Evolutionary conservation across 2,113 vertebrate species (phyloP), one percentile per base, ranked within the genome.

Genomic region (Onychostruthus taczanowskii): DNA sequence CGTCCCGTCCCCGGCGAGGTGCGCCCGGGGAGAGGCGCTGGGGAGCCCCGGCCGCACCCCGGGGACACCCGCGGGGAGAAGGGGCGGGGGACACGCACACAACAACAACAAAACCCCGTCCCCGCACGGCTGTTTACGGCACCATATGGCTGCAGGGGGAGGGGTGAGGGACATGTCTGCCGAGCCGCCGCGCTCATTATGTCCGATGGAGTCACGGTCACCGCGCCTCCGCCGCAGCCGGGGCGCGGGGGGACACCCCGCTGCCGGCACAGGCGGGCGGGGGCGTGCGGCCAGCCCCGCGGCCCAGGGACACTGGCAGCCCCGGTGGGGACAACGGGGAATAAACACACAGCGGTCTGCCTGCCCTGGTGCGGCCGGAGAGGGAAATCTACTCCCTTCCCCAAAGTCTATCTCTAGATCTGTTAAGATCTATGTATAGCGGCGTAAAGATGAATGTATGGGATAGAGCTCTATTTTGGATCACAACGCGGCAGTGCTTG

Each of bases 111-210:
- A n/a, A 35, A 33, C 52, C 33, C 41, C 47, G 52, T 19, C 35
- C 62, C 76, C 11, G 49, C 89, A 8, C 47, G 82, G 79, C 83
- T 96, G 93, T 97, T 95, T 84, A 85, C 91, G 75, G 83, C 90
- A 91, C 91, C 91, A 96, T 97, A 95, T 95, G 95, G 96, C 92
- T 78, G 94, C 90, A 52, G 93, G 88, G 93, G 84, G 92, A 88
- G 87, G 88, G 95, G 91, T 7, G 72, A 31, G 21, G 81, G 91
- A 82, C 24, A 47, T 73, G 94, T 78, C 93, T 93, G 93, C 89
- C 92, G 90, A 72, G 43, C 85, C 89, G 90, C 85, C 63, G 93
- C 84, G 92, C 86, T 93, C 87, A 69, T 92, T 96, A 84, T 91
- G 94, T 81, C 93, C 80, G 12, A 39, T 23, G 75, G 74, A 95